Evolutionary conservation across 2,888 invertebrate genomes (phyloP), one percentile per base, ranked within the genome.

Genomic region (Geotrupes spiniger): DNA sequence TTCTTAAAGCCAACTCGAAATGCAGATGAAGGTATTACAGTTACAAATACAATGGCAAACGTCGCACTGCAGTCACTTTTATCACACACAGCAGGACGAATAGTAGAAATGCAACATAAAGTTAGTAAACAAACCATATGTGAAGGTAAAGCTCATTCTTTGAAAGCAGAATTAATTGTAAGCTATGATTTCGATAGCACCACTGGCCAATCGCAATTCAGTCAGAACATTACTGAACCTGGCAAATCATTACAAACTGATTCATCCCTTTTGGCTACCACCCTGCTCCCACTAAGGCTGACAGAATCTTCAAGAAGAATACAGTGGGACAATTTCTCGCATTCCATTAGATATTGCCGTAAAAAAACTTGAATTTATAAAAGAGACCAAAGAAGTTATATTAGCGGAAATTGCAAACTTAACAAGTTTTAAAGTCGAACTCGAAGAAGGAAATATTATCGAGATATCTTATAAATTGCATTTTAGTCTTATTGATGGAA

Each of bases 401-500:
- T 14, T 15, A 44, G 11, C 21, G 5, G 36, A 16, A 37, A 36
- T n/a, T n/a, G 15, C 37, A 11, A 12, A 14, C 14, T 36, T 36
- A 11, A 21, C 16, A 37, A 16, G 9, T 37, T 12, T n/a, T 15
- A 16, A 10, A 4, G 36, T 44, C 10, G 26, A 37, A 15, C 12
- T 33, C 17, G 10, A 36, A 37, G 38, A 2, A n/a, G 15, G 36
- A 9, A 44, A 36, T 14, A 10, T 17, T 12, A 15, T 44, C 9
- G 36, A 2, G 8, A 15, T 44, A 27, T 12, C 11, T n/a, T 44
- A 26, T 16, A 36, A 6, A 21, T 25, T 44, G 33, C 21, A 37
- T 44, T 36, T 44, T 11, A 44, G 11, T 12, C 8, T 44, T 36
- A 44, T 37, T 21, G 36, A 44, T 44, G 36, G 44, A 11, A 44